Conservation (phyloP, 2,797 vertebrate species). For the Diplodus puntazzo region DNA sequence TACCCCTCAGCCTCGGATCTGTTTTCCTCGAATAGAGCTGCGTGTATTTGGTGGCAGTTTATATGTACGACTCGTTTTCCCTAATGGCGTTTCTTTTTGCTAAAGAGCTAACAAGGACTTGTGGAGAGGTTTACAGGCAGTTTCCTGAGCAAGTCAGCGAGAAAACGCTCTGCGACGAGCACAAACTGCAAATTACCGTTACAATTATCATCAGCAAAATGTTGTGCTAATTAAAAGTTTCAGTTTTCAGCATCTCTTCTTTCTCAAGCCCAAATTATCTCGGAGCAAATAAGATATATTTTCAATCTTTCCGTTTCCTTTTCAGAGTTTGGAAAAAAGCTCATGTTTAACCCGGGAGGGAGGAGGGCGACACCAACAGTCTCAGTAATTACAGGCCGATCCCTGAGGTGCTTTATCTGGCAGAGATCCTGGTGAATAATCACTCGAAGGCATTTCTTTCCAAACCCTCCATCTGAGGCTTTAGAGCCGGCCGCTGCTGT, state of each 20-base stretch:
- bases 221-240: conserved; percentile 35
- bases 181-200: conserved; percentile 27
- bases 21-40: conserved; percentile 32
- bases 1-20: conserved; percentile 15
- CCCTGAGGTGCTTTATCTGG: too few relatives aligned
- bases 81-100: conserved; percentile 14
- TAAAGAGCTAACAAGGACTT: conserved; percentile 28
- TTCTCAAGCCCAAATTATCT: too few relatives aligned
- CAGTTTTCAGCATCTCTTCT: not conserved
- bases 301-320: too few relatives aligned
- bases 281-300: too few relatives aligned
- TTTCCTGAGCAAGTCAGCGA: conserved; percentile 7
- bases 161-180: not conserved
- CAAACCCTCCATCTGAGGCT: too few relatives aligned
- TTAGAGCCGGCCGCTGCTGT: too few relatives aligned
- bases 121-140: conserved; percentile 6
- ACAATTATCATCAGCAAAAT: conserved; percentile 44
- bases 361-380: too few relatives aligned
- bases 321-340: too few relatives aligned
- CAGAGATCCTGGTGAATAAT: too few relatives aligned
- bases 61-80: conserved; percentile 22
- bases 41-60: conserved; percentile 28
- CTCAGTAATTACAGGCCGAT: too few relatives aligned
- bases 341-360: too few relatives aligned
- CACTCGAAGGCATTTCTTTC: too few relatives aligned